Percentiles rank a stretch among this genome's conserved stretches.
Conservation (phyloP, 2,797 vertebrate species). For the Scomberomorus guttatus region DNA sequence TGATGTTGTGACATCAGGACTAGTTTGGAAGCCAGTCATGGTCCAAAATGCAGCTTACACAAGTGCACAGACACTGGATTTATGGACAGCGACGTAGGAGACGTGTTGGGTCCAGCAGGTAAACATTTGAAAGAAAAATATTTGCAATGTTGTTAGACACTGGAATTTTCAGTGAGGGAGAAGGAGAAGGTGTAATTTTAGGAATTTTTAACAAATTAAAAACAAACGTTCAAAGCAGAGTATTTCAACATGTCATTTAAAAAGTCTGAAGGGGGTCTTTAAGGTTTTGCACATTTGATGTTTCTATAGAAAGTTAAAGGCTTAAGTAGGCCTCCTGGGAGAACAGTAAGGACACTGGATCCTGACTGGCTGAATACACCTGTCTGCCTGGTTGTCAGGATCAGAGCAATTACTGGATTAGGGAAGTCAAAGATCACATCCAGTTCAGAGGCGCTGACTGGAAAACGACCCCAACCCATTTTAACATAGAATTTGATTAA, state of each 20-base stretch:
- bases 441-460: no score
- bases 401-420: conserved; percentile 32
- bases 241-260: background rate
- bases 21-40: background rate
- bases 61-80: background rate
- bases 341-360: conserved; percentile 4
- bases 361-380: conserved; percentile 16
- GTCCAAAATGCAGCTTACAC: background rate
- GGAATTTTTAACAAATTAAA: background rate
- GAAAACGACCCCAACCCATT: background rate
- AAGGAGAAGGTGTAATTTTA: no score
- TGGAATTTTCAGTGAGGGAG: no score
- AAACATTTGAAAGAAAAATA: background rate
- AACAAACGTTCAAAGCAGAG: background rate
- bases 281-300: background rate
- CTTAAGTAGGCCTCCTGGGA: background rate
- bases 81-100: background rate
- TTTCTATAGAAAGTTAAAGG: background rate
- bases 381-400: conserved; percentile 5
- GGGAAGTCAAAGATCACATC: conserved; percentile 10
- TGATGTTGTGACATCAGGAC: background rate
- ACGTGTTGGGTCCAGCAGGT: no score
- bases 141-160: no score
- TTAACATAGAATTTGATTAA: background rate
- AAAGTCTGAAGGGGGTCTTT: background rate